These are phyloP conservation scores for Lordiphosa clarofinis DNA, from an alignment of 1,140 invertebrate genomes.

Conservation along the genomic window DNA sequence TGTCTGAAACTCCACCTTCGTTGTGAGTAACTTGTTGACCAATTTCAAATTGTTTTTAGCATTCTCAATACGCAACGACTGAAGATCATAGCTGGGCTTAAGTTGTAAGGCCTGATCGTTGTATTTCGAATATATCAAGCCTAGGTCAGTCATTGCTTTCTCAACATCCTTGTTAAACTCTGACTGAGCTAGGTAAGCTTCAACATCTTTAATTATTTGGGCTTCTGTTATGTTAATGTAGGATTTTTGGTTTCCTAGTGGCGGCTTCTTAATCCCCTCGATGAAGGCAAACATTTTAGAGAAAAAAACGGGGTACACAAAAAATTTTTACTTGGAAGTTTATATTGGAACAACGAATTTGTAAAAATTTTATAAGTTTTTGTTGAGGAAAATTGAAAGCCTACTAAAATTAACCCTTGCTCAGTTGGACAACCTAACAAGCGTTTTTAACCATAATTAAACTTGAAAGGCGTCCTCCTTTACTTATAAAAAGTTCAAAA, in stretches of 20 bases:
- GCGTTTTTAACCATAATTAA: too few species aligned
- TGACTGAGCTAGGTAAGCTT: background rate
- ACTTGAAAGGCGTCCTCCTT: too few species aligned
- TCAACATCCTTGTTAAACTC: conserved; percentile 10
- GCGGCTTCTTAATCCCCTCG: conserved; percentile 10
- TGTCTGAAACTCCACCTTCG: conserved; percentile 8
- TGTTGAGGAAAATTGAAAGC: too few species aligned
- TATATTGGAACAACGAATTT: too few species aligned
- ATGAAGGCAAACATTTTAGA: conserved; percentile 32
- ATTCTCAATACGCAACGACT: conserved; percentile 6
- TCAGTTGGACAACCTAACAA: too few species aligned
- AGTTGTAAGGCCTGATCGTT: conserved; percentile 3
- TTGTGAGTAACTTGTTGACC: conserved; percentile 8
- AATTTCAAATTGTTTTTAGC: conserved; percentile 25
- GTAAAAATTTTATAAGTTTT: too few species aligned
- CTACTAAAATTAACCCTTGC: too few species aligned
- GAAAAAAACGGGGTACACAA: background rate
- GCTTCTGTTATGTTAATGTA: conserved; percentile 17
- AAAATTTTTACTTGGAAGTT: too few species aligned
- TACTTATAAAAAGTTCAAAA: too few species aligned
- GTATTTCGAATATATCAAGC: conserved; percentile 7
- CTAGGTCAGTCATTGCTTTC: background rate
- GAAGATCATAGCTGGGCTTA: background rate
- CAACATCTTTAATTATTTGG: conserved; percentile 7
- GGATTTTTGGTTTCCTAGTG: conserved; percentile 11